Evolutionary conservation across 2,888 invertebrate species (phyloP).

Genomic region (Drosophila mimica): DNA sequence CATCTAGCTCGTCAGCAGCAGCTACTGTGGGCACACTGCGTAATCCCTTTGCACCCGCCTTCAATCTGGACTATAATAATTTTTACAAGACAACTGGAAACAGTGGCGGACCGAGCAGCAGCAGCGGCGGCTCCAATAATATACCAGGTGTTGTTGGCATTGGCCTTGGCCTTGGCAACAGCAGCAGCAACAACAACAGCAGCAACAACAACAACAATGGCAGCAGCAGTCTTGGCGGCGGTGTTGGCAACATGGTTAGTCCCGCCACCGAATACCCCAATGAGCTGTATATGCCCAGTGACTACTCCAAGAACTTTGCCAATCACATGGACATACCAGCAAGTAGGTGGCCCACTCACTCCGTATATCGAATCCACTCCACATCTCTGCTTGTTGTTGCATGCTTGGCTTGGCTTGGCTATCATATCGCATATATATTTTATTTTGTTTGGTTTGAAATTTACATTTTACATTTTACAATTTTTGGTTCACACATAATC

Average conservation of each 20-base stretch:
- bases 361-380: not conserved
- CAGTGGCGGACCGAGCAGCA: slow-evolving; percentile 48
- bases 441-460: slow-evolving; percentile 16
- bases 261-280: slow-evolving; percentile 83
- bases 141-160: slow-evolving; percentile 19
- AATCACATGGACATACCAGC: slow-evolving; percentile 85
- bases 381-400: slow-evolving; percentile 54
- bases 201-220: slow-evolving; percentile 25
- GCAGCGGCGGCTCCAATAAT: slow-evolving; percentile 45
- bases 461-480: slow-evolving; percentile 7
- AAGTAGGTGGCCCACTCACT: slow-evolving; percentile 79
- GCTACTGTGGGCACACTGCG: slow-evolving; percentile 71
- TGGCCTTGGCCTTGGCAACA: slow-evolving; percentile 44
- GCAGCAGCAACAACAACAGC: slow-evolving; percentile 8
- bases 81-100: slow-evolving; percentile 77
- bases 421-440: slow-evolving; percentile 9
- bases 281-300: slow-evolving; percentile 83
- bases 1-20: slow-evolving; percentile 59
- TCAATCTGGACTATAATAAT: slow-evolving; percentile 83
- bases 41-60: slow-evolving; percentile 76
- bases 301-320: slow-evolving; percentile 84
- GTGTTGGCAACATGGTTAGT: slow-evolving; percentile 13
- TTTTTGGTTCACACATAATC: slow-evolving; percentile 13
- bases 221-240: slow-evolving; percentile 29
- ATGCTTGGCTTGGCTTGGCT: slow-evolving; percentile 28